phyloP scores from a whole-genome alignment of 2,113 vertebrate species.

The Myxocyprinus asiaticus region DNA sequence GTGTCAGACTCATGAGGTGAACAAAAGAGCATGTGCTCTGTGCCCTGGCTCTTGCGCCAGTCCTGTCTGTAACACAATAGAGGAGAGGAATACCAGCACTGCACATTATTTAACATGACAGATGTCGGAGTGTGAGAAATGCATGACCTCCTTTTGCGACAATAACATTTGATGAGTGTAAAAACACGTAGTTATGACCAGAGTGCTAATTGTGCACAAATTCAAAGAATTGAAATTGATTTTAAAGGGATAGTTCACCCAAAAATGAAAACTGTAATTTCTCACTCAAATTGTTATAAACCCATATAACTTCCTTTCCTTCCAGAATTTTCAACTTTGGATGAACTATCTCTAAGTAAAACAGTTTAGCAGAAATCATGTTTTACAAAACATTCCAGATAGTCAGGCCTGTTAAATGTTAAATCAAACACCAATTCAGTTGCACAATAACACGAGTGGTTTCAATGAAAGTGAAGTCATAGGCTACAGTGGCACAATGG shows the following conservation, averaged over 20 bases:
- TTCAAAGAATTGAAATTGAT: conserved; percentile 16
- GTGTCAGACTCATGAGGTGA: conserved; percentile 1
- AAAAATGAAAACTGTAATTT: no score
- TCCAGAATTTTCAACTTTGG: no score
- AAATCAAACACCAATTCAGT: background rate
- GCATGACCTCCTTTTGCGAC: background rate
- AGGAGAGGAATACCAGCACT: conserved; percentile 15
- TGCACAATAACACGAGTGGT: background rate
- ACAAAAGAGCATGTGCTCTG: conserved; percentile 21
- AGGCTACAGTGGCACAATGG: background rate
- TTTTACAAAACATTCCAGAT: background rate
- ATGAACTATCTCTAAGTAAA: no score
- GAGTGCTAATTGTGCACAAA: background rate
- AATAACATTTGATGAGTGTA: background rate
- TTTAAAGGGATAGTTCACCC: background rate
- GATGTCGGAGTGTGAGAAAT: conserved; percentile 14
- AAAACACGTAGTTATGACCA: background rate
- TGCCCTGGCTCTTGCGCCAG: background rate
- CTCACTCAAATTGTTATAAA: no score
- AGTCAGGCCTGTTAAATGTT: background rate
- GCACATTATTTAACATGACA: conserved; percentile 28
- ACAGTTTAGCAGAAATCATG: no score
- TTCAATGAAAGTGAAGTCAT: background rate
- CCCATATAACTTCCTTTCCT: no score
- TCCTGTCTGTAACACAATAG: conserved; percentile 1